Conservation (phyloP, 2,113 vertebrate species). For the Synchiropus splendidus region DNA sequence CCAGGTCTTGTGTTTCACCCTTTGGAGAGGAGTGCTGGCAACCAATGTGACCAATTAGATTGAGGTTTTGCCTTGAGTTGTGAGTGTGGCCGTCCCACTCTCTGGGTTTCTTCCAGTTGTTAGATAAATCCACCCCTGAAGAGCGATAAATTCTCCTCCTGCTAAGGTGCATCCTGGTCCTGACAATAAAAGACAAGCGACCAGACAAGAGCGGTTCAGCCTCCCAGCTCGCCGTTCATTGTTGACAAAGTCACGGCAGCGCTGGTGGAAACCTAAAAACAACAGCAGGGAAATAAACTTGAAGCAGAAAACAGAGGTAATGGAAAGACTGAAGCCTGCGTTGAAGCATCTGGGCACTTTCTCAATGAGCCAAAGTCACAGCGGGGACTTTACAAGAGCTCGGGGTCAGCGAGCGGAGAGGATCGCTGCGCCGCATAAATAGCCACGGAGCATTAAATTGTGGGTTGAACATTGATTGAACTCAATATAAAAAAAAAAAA, state of each 20-base stretch:
- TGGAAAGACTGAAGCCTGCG: slow-evolving; percentile 28
- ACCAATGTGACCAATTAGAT: slow-evolving; percentile 31
- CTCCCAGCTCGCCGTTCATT: not conserved
- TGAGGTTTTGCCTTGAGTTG: slow-evolving; percentile 13
- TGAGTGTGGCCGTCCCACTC: slow-evolving; percentile 12
- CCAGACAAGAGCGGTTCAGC: not conserved
- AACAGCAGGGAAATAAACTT: slow-evolving; percentile 8
- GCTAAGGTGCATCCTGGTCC: slow-evolving; percentile 23
- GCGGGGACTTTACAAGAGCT: slow-evolving; percentile 9
- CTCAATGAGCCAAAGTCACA: slow-evolving; percentile 7
- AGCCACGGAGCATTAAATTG: slow-evolving; percentile 13
- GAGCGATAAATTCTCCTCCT: slow-evolving; percentile 23
- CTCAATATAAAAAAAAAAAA: too few relatives aligned
- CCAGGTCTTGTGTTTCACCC: too few relatives aligned
- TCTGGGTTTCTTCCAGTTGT: slow-evolving; percentile 22
- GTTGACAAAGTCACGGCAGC: slow-evolving; percentile 9
- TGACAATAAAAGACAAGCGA: slow-evolving; percentile 2
- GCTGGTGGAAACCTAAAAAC: slow-evolving; percentile 2
- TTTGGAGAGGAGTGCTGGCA: too few relatives aligned
- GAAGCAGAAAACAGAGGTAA: slow-evolving; percentile 6
- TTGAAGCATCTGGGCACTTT: slow-evolving; percentile 10
- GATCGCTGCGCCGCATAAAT: slow-evolving; percentile 14
- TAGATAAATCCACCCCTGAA: slow-evolving; percentile 46
- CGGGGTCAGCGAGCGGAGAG: slow-evolving; percentile 9
- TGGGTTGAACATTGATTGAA: not conserved